Percentiles rank a stretch among this genome's conserved stretches.
phyloP scores from a whole-genome alignment of 2,888 invertebrate genomes.

The Meiosimyza platycephala region DNA sequence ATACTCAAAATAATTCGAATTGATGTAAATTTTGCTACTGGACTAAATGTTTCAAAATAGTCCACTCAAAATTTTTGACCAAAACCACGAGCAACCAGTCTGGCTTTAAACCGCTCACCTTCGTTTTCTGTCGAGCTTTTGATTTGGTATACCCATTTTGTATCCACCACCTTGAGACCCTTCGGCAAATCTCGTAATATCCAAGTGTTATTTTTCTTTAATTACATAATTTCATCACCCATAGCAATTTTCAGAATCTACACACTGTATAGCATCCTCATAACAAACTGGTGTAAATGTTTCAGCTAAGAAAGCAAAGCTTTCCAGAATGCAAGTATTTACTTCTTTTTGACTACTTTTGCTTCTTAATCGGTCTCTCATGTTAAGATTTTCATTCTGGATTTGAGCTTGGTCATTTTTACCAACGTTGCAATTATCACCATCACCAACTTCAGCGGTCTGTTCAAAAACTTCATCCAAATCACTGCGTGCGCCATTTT shows the following conservation, averaged over 20 bases:
- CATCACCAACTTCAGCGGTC: too few species aligned
- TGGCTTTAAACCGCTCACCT: not conserved
- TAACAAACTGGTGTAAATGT: conserved; percentile 12
- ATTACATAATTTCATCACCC: conserved; percentile 41
- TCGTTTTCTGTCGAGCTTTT: not conserved
- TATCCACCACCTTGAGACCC: conserved; percentile 44
- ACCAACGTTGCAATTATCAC: too few species aligned
- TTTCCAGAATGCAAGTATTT: not conserved
- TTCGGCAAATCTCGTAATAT: conserved; percentile 39
- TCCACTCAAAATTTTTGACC: conserved; percentile 26
- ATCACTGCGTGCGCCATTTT: not conserved
- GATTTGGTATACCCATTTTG: conserved; percentile 51
- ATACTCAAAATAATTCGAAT: conserved; percentile 19
- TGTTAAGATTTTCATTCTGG: too few species aligned
- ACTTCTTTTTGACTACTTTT: conserved; percentile 1
- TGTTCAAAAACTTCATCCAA: too few species aligned
- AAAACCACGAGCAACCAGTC: conserved; percentile 10
- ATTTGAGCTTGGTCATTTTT: too few species aligned
- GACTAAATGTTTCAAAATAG: conserved; percentile 28
- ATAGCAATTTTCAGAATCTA: conserved; percentile 33
- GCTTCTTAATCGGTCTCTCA: not conserved
- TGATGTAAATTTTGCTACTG: conserved; percentile 19
- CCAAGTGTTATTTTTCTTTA: conserved; percentile 43
- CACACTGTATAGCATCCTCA: too few species aligned
- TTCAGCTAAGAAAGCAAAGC: conserved; percentile 22